Evolutionary conservation across 2,888 invertebrate genomes (phyloP), one percentile per base, ranked within the genome.

Genomic region (Brenthis ino): DNA sequence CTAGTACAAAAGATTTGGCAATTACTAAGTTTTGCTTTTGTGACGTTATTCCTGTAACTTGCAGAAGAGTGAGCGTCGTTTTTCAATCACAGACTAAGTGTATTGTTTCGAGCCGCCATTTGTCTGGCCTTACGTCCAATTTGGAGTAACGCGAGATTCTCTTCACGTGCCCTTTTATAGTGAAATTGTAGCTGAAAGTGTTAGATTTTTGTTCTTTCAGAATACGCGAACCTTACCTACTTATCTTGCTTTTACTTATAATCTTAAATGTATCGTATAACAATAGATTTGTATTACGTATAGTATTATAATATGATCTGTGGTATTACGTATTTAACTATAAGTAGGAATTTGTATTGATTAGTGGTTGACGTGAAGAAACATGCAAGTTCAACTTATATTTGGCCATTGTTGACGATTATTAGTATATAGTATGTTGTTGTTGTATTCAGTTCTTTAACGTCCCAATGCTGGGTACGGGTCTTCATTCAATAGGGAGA

Each of bases 41-140:
- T 60, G 28, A 43, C 16, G 33, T 16, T 16, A 50, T n/a, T 60
- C 60, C n/a, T 24, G 20, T 57, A 60, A 28, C 16, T 33, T 60
- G 60, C 48, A 68, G 47, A 57, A 65, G 71, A 68, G 65, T 63
- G 65, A 63, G 67, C 20, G 70, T 72, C 72, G 72, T 72, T 72
- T 72, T 71, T 74, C 73, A 70, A 74, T 71, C 85, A 82, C 75
- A 20, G 71, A 70, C 75, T 80, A 78, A 82, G 83, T 83, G 81
- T 81, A 80, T 82, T 82, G 83, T 82, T 82, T 78, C 80, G 74
- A 71, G 76, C 71, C 57, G 77, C 79, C 84, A 85, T 85, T 84
- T 81, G 80, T 86, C 84, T 83, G 75, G 83, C 82, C 80, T 84
- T 79, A 77, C 78, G 75, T 81, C 78, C 82, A 82, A 85, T 85